These are phyloP conservation scores for Agriopis aurantiaria DNA, from an alignment of 2,888 invertebrate genomes.

Conservation along the genomic window DNA sequence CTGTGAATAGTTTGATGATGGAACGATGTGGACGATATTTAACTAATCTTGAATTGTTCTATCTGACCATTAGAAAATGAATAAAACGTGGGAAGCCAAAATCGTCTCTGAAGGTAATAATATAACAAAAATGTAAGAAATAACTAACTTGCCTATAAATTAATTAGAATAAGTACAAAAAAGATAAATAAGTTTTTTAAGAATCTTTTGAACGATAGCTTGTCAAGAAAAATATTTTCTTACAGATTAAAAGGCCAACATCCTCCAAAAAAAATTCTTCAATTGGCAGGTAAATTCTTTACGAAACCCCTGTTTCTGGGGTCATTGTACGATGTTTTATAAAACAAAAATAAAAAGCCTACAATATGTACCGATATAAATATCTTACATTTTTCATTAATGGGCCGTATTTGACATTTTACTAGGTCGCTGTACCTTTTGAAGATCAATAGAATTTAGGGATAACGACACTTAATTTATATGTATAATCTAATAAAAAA, in stretches of 20 bases:
- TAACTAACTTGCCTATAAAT: no score
- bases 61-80: no score
- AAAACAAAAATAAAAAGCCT: slow-evolving; percentile 12
- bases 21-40: no score
- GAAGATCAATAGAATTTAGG: slow-evolving; percentile 16
- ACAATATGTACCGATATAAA: slow-evolving; percentile 3
- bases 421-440: neutral
- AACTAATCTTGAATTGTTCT: no score
- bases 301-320: slow-evolving; percentile 19
- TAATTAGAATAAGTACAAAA: no score
- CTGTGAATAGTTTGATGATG: no score
- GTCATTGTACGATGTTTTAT: slow-evolving; percentile 30
- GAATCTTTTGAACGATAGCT: slow-evolving; percentile 5
- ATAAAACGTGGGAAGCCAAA: no score
- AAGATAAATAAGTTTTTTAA: neutral
- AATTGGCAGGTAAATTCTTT: slow-evolving; percentile 27
- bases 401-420: slow-evolving; percentile 8
- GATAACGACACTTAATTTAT: neutral
- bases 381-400: slow-evolving; percentile 8
- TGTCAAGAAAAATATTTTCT: slow-evolving; percentile 6
- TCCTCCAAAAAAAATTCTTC: slow-evolving; percentile 24
- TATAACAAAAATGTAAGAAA: no score
- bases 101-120: no score
- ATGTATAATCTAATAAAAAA: neutral
- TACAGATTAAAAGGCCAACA: slow-evolving; percentile 31